Evolutionary conservation across 2,888 invertebrate species (phyloP).

Genomic region (Chloroclystis v-ata): DNA sequence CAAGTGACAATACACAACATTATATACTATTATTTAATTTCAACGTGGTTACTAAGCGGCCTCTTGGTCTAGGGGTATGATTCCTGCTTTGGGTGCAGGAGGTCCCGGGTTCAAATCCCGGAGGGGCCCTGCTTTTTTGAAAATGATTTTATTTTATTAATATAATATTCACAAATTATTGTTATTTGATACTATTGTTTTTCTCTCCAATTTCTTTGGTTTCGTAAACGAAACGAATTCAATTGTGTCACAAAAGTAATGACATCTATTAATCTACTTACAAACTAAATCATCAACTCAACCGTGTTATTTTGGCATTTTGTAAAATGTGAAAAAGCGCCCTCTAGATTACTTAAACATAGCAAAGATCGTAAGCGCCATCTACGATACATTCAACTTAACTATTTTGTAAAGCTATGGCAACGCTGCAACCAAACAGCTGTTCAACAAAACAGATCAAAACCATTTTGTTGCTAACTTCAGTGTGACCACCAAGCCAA

Average conservation of each 20-base stretch:
- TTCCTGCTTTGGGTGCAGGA: slow-evolving; percentile 85
- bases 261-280: slow-evolving; percentile 7
- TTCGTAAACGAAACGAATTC: no score
- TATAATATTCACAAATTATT: no score
- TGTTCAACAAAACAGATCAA: slow-evolving; percentile 39
- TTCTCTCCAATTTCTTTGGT: no score
- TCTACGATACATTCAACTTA: no score
- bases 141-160: no score
- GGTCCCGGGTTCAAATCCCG: slow-evolving; percentile 86
- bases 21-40: slow-evolving; percentile 21
- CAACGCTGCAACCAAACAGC: slow-evolving; percentile 48
- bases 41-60: slow-evolving; percentile 41
- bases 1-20: background rate
- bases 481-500: slow-evolving; percentile 32
- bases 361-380: no score
- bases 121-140: slow-evolving; percentile 76
- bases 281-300: no score
- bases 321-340: no score
- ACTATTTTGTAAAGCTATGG: no score
- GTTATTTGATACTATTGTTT: no score
- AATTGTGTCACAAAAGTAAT: background rate
- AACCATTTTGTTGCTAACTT: slow-evolving; percentile 58
- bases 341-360: no score
- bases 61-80: slow-evolving; percentile 85
- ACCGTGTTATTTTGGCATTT: no score